Evolutionary conservation across 2,888 invertebrate species (phyloP), one percentile per base, ranked within the genome.

Genomic region (Neoaliturus tenellus): DNA sequence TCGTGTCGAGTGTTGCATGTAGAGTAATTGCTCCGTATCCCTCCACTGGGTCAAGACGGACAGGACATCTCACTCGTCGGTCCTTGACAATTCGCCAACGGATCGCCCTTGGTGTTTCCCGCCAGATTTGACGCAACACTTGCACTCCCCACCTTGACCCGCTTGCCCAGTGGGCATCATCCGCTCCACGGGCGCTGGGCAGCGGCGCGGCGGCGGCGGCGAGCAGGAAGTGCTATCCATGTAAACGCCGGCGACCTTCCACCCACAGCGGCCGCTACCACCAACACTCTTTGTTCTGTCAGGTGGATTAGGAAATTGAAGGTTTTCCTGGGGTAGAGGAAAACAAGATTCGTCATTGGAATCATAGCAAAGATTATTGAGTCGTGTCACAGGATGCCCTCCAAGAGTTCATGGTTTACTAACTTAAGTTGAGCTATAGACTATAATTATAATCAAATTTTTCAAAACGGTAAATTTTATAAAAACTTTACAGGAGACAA

Each of bases 31-130:
- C 41, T 41, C 41, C 8, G 41, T 6, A 41, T 10, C 35, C 17
- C 10, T 23, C 20, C 62, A 28, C 62, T 62, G 41, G 71, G 71
- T 71, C 71, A 71, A 71, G 71, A 71, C 17, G 39, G 71, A 71
- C 71, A 14, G 35, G 67, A 33, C 33, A 58, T 2, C 55, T 6
- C n/a, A n/a, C n/a, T n/a, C n/a, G n/a, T 12, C 6, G 20, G 39
- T 23, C 71, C 71, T 71, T 71, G 71, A 71, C 41, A 39, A 71
- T 71, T 71, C 39, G 71, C 71, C 71, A 71, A 31, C 71, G 20
- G 71, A 35, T n/a, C 25, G 71, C 39, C 71, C 71, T 71, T 71
- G 71, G 62, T 28, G 55, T 48, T 48, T 48, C n/a, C 48, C 48
- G 48, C 17, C 51, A 51, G 14, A 62, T 41, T 35, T 71, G 17